Evolutionary conservation across 2,797 vertebrate genomes (phyloP).

Genomic region (Hoplostethus atlanticus): DNA sequence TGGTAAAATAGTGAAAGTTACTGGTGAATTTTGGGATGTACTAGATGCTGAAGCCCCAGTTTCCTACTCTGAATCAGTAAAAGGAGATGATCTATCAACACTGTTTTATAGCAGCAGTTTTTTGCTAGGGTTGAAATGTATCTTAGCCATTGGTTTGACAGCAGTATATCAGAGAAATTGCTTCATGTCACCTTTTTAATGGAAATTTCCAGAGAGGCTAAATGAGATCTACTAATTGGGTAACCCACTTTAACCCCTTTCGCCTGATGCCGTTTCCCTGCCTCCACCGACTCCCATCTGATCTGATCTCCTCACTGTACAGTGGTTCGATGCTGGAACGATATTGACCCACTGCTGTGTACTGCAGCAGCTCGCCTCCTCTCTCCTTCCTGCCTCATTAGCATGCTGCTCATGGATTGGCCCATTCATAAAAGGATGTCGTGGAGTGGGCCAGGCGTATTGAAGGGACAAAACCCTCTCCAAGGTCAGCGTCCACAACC

Average conservation of each 20-base stretch:
- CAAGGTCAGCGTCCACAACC: slow-evolving; percentile 69
- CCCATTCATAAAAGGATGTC: slow-evolving; percentile 76
- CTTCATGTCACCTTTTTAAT: slow-evolving; percentile 34
- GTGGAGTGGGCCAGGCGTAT: slow-evolving; percentile 61
- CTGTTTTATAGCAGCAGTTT: neutral
- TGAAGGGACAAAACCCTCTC: slow-evolving; percentile 64
- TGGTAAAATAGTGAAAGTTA: neutral
- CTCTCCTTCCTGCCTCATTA: slow-evolving; percentile 54
- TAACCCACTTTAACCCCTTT: slow-evolving; percentile 39
- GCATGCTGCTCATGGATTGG: slow-evolving; percentile 65
- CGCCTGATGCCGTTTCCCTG: neutral
- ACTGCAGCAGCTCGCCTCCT: slow-evolving; percentile 58
- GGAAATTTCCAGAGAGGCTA: slow-evolving; percentile 52
- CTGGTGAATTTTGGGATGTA: neutral
- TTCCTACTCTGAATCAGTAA: neutral
- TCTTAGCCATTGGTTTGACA: slow-evolving; percentile 34
- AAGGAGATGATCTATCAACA: slow-evolving; percentile 1
- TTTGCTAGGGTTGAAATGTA: neutral
- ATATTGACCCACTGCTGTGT: slow-evolving; percentile 58
- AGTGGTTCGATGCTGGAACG: slow-evolving; percentile 33
- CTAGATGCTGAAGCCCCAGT: no score
- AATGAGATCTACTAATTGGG: slow-evolving; percentile 48
- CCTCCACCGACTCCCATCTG: slow-evolving; percentile 15
- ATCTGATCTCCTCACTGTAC: slow-evolving; percentile 26
- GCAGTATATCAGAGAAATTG: slow-evolving; percentile 23